These are phyloP conservation scores for Mus pahari DNA, from an alignment of 2,113 vertebrate genomes.

Conservation along the genomic window DNA sequence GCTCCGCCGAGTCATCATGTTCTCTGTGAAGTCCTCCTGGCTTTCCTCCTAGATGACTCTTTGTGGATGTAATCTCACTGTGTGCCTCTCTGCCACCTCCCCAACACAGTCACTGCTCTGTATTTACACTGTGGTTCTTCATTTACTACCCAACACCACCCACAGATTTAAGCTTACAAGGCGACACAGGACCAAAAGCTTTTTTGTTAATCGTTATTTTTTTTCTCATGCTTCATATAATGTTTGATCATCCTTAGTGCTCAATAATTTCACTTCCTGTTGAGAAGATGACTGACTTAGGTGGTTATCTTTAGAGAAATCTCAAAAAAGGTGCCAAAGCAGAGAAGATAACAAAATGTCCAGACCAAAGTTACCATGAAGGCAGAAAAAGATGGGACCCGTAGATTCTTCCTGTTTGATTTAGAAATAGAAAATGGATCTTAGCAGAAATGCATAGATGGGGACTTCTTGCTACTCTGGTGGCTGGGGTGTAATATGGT, in stretches of 20 bases:
- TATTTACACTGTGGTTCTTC: background rate
- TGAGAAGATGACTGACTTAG: background rate
- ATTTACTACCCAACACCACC: background rate
- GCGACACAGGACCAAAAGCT: background rate
- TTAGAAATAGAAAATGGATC: background rate
- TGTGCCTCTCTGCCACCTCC: background rate
- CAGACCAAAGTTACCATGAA: background rate
- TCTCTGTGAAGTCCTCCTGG: background rate
- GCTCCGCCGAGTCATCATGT: background rate
- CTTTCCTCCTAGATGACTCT: background rate
- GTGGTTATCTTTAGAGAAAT: background rate
- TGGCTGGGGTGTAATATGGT: no score
- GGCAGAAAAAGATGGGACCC: background rate
- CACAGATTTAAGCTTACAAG: background rate
- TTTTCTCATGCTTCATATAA: background rate
- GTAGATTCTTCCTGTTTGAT: background rate
- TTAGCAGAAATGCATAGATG: background rate
- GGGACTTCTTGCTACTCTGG: background rate
- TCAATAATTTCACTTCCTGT: background rate
- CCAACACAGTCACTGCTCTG: background rate
- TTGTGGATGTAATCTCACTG: background rate
- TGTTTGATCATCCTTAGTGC: background rate
- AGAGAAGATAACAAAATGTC: background rate
- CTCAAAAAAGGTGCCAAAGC: background rate
- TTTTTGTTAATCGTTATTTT: background rate